Evolutionary conservation across 2,113 vertebrate genomes (phyloP), one percentile per base, ranked within the genome.

Genomic region (Erpornis zantholeuca): DNA sequence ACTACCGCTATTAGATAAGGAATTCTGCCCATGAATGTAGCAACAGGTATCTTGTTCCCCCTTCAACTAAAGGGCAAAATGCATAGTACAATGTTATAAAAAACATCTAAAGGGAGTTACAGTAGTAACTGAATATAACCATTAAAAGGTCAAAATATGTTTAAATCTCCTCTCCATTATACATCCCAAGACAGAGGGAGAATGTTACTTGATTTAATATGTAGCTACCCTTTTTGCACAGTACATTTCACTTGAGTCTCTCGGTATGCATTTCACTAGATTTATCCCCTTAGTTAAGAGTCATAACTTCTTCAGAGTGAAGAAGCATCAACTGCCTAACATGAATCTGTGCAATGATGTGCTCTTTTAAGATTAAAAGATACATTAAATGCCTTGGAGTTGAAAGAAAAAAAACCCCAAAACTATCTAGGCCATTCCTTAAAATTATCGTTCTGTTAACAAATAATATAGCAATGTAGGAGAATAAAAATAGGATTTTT

Each of bases 211-310:
- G 70, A 92, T 75, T 85, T 95, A 82, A 47, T 64, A 72, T 5
- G 11, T 49, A 69, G 78, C 59, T 86, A 54, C 14, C 11, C 12
- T 54, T 87, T 91, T 72, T 72, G 19, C 71, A 80, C 76, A 73
- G 47, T 73, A 80, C 71, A 80, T 77, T 96, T 93, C 73, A 85
- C 54, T 82, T 6, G 3, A 86, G 60, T 40, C 31, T 82, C 68
- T 78, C 40, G 54, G 72, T 70, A 80, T 24, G 21, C 38, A 56
- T 72, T 85, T 63, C 59, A 66, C 38, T 66, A 80, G 31, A 89
- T 94, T 87, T 79, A 89, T 80, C 60, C 15, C 76, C 47, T 65
- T 47, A 68, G 36, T 91, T 95, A 68, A 73, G 19, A 89, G 40
- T 38, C 2, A 1, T 65, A 75, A 42, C 21, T 47, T 75, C 56